A percentile compares a stretch with the other conserved stretches of the same genome.
These are phyloP conservation scores for Rhagoletis zephyria DNA, from an alignment of 1,140 invertebrate species.

Conservation along the genomic window DNA sequence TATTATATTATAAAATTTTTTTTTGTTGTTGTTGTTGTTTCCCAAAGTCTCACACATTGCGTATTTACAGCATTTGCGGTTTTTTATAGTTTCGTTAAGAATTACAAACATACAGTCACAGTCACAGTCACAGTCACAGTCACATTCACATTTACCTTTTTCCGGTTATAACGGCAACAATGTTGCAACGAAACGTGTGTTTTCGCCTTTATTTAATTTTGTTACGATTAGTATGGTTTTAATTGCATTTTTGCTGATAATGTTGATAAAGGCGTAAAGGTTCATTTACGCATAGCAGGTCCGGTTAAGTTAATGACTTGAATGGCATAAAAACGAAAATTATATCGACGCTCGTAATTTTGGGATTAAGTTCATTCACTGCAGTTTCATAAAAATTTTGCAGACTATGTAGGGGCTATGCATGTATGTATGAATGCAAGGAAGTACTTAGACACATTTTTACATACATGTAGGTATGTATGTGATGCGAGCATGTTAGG, in stretches of 20 bases:
- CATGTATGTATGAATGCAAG: no score
- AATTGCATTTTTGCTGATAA: constrained; percentile 42
- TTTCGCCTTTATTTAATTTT: constrained; percentile 47
- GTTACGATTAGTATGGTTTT: constrained; percentile 44
- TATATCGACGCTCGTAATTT: constrained; percentile 29
- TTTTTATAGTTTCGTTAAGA: constrained; percentile 28
- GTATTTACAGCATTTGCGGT: constrained; percentile 45
- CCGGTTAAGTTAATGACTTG: constrained; percentile 42
- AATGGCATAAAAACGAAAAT: not conserved
- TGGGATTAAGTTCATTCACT: constrained; percentile 25
- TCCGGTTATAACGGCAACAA: constrained; percentile 12
- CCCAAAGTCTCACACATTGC: constrained; percentile 14
- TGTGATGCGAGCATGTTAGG: no score
- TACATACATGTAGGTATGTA: no score
- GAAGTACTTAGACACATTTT: no score
- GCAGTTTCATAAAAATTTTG: constrained; percentile 13
- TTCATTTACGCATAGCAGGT: not conserved
- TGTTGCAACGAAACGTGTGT: constrained; percentile 18
- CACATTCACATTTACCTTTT: not conserved
- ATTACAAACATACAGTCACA: not conserved
- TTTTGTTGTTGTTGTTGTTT: not conserved
- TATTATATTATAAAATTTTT: constrained; percentile 54
- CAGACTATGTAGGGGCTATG: not conserved
- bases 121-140: not conserved
- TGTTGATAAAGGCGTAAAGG: constrained; percentile 45